Base-by-base conservation (phyloP, 2,797 vertebrate genomes). In the Brachyalestes nurse region DNA sequence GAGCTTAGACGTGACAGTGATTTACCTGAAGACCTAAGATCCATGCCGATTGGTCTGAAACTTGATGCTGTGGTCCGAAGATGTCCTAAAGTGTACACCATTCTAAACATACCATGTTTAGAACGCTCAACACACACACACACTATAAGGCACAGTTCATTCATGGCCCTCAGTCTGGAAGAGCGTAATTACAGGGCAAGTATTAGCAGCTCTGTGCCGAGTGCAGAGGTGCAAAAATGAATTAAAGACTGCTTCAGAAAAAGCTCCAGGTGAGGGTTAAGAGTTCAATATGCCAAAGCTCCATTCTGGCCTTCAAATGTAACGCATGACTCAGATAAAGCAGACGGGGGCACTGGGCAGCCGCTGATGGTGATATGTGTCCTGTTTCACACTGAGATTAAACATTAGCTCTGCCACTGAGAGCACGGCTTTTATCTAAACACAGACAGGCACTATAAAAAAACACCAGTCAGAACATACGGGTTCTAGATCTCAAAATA, bases 141-240 rank as follows among this genome's bases (percentile, higher is more conserved):
- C 42, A 73, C 45, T 16, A 67, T 13, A 58, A 79, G 82, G 58
- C 73, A 76, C 55, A n/a, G 74, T 62, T 76, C 55, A 72, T 62
- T 49, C 79, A 74, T 16, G 62, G 61, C 51, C 13, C 49, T 67
- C 47, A 23, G 28, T 74, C 53, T 65, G 72, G 62, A 28, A 86
- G 58, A 70, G 61, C 60, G 79, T 77, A 84, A 86, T 82, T 86
- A 77, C 75, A 79, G 79, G 69, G 75, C 57, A 71, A 7, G 73
- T 71, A 74, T 75, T 77, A 76, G n/a, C 71, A 72, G 79, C 82
- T 53, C 74, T 75, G 64, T 58, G 19, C 74, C 7, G 70, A 80
- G 53, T 73, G 49, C 70, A 77, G 62, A 81, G 69, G 66, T 73
- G 76, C 28, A 69, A 67, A 85, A 82, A 80, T 86, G 61, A 82